Base-by-base conservation (phyloP, 1,140 invertebrate species). In the Cecropterus lyciades region DNA sequence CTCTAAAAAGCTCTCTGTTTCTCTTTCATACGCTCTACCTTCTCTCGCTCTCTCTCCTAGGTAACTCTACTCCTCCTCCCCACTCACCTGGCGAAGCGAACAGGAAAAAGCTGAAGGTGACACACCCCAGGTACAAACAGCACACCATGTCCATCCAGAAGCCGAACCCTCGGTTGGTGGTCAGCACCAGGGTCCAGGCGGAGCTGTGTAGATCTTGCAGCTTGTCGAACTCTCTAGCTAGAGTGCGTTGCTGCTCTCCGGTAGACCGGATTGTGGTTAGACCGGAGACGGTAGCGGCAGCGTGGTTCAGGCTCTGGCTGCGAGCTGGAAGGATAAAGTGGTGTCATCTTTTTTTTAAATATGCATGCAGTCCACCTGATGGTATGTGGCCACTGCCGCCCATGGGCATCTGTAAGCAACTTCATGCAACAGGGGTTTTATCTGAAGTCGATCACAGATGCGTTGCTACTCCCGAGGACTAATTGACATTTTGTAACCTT, bases 291-390 rank as follows among this genome's bases (percentile, higher is more conserved):
- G 96, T 96, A 3, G 96, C 94, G 53, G 95, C 96, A 0, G 98
- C 93, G 73, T 98, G 97, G 33, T 97, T 97, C 73, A 97, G 97
- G 1, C 98, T 95, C 20, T 97, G 98, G 77, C 95, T 96, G 64
- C 95, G 93, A 52, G 95, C 95, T 96, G 77, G 27, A 66, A 63
- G 46, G n/a, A n/a, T n/a, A n/a, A n/a, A n/a, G n/a, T n/a, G n/a
- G n/a, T n/a, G n/a, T n/a, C n/a, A n/a, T n/a, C n/a, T n/a, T n/a
- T n/a, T n/a, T n/a, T n/a, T n/a, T n/a, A n/a, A n/a, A n/a, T n/a
- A n/a, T n/a, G n/a, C n/a, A n/a, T n/a, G n/a, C n/a, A n/a, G n/a
- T n/a, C n/a, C n/a, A n/a, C n/a, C n/a, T n/a, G n/a, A n/a, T n/a
- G n/a, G n/a, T n/a, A n/a, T n/a, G n/a, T n/a, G n/a, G n/a, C n/a